Evolutionary conservation across 2,797 vertebrate species (phyloP).

Genomic region (Buceros bicornis): DNA sequence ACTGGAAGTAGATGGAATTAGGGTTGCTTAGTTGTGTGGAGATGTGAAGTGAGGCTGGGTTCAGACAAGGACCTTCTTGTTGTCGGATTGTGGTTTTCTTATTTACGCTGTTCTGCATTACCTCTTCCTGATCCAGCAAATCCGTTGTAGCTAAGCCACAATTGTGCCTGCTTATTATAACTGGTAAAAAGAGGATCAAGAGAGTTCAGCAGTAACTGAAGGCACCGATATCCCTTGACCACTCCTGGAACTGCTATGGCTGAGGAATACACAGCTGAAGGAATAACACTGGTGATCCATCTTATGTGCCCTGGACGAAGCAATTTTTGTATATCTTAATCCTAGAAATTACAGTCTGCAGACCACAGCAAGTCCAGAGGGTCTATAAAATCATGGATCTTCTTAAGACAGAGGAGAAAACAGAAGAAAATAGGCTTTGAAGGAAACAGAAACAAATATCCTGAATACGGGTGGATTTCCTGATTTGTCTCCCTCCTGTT

Average conservation of each 20-base stretch:
- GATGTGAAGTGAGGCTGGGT: constrained; percentile 5
- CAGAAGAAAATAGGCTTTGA: too few relatives aligned
- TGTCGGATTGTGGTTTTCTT: constrained; percentile 27
- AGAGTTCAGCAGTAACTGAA: neutral
- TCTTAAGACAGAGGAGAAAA: neutral
- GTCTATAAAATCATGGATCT: neutral
- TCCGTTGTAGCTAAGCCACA: neutral
- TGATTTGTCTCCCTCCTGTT: constrained; percentile 4
- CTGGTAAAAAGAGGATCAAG: neutral
- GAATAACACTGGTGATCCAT: neutral
- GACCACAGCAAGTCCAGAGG: neutral
- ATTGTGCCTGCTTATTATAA: neutral
- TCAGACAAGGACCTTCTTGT: constrained; percentile 48
- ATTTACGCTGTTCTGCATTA: constrained; percentile 16
- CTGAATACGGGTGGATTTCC: neutral
- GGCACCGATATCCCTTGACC: neutral
- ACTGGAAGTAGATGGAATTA: constrained; percentile 37
- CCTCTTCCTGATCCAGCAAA: constrained; percentile 36
- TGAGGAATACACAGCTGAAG: neutral
- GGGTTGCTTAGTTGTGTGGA: neutral
- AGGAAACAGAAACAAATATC: neutral
- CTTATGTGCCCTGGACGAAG: fast-evolving
- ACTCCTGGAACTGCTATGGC: neutral
- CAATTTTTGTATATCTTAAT: neutral
- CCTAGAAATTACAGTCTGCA: neutral